These are phyloP conservation scores for Helostoma temminkii DNA, from an alignment of 2,797 vertebrate genomes.

Conservation along the genomic window DNA sequence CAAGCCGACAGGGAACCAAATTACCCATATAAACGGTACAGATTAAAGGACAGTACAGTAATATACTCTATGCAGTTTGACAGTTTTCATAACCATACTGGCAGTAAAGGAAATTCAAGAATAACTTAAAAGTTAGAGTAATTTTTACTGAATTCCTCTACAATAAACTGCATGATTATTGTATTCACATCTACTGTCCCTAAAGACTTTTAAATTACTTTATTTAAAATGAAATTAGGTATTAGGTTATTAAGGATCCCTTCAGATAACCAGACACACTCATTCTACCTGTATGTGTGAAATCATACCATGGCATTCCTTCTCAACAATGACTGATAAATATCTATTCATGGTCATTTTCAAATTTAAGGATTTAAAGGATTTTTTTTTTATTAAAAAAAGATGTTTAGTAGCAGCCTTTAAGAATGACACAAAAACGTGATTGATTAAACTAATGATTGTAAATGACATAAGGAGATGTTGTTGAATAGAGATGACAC, in stretches of 20 bases:
- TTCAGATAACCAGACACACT: neutral
- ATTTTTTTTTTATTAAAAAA: no score
- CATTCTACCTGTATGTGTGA: neutral
- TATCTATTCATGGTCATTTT: no score
- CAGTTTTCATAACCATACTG: no score
- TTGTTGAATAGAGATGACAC: neutral
- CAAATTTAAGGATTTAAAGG: no score
- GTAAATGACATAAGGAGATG: no score
- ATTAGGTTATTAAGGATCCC: neutral
- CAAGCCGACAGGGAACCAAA: neutral
- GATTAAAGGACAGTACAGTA: no score
- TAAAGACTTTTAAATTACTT: neutral
- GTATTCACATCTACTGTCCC: neutral
- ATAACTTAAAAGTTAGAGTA: neutral
- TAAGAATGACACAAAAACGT: no score
- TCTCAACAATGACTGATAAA: neutral
- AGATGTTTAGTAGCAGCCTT: no score
- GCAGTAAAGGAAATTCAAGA: neutral
- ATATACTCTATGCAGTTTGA: no score
- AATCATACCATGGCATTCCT: neutral
- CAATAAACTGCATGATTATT: no score
- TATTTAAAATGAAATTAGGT: neutral
- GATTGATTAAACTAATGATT: no score
- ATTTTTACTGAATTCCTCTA: no score
- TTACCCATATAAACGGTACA: neutral